Base-by-base conservation (phyloP, 2,797 vertebrate genomes). In the Pempheris klunzingeri region DNA sequence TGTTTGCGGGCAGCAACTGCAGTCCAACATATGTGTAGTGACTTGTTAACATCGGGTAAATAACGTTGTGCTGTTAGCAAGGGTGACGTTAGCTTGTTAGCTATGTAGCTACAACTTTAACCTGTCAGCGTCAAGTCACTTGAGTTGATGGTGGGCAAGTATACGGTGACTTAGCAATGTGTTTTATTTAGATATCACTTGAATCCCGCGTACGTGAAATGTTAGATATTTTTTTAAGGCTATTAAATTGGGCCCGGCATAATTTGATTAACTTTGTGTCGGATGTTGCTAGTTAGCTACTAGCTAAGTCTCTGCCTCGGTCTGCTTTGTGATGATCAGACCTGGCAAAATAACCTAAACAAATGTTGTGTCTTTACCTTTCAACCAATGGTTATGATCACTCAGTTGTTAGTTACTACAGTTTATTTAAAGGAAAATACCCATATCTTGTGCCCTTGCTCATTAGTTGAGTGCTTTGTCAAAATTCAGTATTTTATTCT, bases 241-340 rank as follows among this genome's bases (percentile, higher is more conserved):
- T 26, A 69, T 9, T 47, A 62, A 74, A 55, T 43, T 34, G 39
- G 74, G 55, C 75, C 63, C 50, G 24, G 6, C 2, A 52, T 76
- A 64, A 64, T 86, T 78, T 63, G 60, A 84, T 87, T 76, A 86
- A 90, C 85, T 86, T 85, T 83, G 74, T 87, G 83, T 84, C 76
- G 81, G 87, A 82, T 84, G 80, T 85, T 76, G 84, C 83, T 86
- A 52, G 74, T 59, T 85, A 87, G 78, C 71, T 22, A 34, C 44
- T 20, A 63, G 83, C 84, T 62, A 87, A 81, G 81, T 71, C 32
- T 44, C 38, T 83, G 17, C 22, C 28, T 34, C n/a, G 49, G 34
- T 81, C 47, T 85, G 84, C 87, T 81, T 84, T 90, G 81, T 88
- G 81, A 77, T 87, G 28, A 80, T 49, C 47, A 80, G 49, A 70